Evolutionary conservation across 2,797 vertebrate genomes (phyloP).

Genomic region (Loriculus beryllinus): DNA sequence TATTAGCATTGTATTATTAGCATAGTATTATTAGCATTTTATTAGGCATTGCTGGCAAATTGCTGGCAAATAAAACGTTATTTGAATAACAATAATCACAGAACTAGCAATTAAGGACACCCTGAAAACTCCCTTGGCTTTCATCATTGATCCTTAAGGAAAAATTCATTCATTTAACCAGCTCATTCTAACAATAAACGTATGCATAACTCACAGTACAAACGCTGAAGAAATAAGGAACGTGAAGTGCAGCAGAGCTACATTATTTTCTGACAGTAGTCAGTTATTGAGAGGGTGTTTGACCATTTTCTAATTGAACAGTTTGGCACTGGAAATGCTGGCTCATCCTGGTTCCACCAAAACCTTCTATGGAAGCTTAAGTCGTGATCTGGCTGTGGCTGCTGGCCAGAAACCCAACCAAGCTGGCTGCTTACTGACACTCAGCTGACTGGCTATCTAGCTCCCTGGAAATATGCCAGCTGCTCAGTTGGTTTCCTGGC

Average conservation of each 20-base stretch:
- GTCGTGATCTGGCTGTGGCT: neutral
- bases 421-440: neutral
- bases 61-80: too few relatives aligned
- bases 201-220: neutral
- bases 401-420: neutral
- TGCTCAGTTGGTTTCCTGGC: slow-evolving; percentile 39
- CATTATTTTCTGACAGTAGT: neutral
- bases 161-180: neutral
- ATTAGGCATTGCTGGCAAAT: neutral
- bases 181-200: neutral
- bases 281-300: neutral
- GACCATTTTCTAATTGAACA: neutral
- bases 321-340: neutral
- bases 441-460: slow-evolving; percentile 4
- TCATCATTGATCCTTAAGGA: neutral
- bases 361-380: neutral
- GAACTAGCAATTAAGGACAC: neutral
- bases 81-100: neutral
- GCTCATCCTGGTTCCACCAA: neutral
- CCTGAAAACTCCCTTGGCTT: neutral
- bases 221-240: neutral
- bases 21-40: too few relatives aligned
- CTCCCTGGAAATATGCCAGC: neutral
- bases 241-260: neutral
- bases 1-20: too few relatives aligned